phyloP scores from a whole-genome alignment of 2,797 vertebrate genomes.

The Petrocephalus schoutedeni region DNA sequence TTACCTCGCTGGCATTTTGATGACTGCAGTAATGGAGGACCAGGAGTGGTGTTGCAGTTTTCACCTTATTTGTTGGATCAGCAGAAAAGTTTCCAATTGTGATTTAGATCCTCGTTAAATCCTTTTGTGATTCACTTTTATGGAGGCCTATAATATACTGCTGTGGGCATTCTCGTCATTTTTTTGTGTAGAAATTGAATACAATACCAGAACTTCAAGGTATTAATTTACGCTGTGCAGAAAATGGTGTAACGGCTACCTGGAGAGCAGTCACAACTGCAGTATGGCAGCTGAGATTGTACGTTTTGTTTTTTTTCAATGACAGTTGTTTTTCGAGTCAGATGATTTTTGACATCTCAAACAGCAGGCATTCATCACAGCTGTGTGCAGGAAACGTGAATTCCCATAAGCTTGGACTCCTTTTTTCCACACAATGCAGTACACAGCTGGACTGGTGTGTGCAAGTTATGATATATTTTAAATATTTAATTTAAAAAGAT shows the following conservation, averaged over 20 bases:
- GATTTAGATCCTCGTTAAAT: not conserved
- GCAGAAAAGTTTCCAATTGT: not conserved
- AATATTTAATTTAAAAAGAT: not conserved
- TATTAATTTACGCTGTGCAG: not conserved
- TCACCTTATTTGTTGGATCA: not conserved
- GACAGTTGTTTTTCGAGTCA: not conserved
- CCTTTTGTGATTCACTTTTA: not conserved
- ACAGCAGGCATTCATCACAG: not conserved
- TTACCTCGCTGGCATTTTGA: not conserved
- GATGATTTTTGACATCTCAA: not conserved
- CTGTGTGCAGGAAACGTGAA: not conserved
- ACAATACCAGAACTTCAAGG: not conserved
- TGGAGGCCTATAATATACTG: not conserved
- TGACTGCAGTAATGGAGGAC: not conserved
- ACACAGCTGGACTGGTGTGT: not conserved
- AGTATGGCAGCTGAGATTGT: not conserved
- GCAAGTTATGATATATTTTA: not conserved
- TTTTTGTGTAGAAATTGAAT: not conserved
- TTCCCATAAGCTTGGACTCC: not conserved
- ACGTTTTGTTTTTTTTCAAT: not conserved
- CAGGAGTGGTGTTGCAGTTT: not conserved
- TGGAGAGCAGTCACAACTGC: not conserved
- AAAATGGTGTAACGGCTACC: not conserved
- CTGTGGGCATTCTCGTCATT: not conserved
- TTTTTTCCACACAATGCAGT: not conserved